Base-by-base conservation (phyloP, 2,888 invertebrate genomes). In the Hemistola chrysoprasaria region DNA sequence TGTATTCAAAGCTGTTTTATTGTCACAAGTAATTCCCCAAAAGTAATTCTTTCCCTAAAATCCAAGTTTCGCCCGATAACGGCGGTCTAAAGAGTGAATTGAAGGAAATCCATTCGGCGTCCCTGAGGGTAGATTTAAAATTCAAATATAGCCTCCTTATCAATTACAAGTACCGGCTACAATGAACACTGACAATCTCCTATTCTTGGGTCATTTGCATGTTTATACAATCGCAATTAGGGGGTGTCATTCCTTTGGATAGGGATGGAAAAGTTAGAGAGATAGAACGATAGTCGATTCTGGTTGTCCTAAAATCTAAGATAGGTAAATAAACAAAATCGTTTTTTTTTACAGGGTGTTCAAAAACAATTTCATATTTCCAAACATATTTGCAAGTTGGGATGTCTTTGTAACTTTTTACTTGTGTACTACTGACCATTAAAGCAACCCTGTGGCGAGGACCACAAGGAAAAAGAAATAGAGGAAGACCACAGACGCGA, bases 221-320 rank as follows among this genome's bases (percentile, higher is more conserved):
- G 81, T 82, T 75, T 81, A 82, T 79, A 82, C 82, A 81, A 79
- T 77, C 68, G 68, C 84, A 83, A 85, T 85, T 85, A 85, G 82
- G 81, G 78, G 70, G 42, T 34, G 38, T 27, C 33, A 40, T 31
- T 34, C 40, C 22, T 32, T 29, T 9, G 11, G n/a, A n/a, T 45
- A 38, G 46, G n/a, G 41, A 42, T 29, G 47, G 31, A 8, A 22
- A 22, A n/a, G n/a, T n/a, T n/a, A n/a, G n/a, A n/a, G 22, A 6
- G n/a, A 22, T 6, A 9, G 7, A 24, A 9, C 4, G 24, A 8
- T 24, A 24, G 24, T 7, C 8, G n/a, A n/a, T n/a, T n/a, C n/a
- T n/a, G n/a, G n/a, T n/a, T n/a, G n/a, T n/a, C n/a, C n/a, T n/a
- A n/a, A n/a, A n/a, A n/a, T n/a, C n/a, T n/a, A n/a, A n/a, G n/a